Conservation (phyloP, 2,888 invertebrate genomes). For the Dryocosmus kuriphilus region DNA sequence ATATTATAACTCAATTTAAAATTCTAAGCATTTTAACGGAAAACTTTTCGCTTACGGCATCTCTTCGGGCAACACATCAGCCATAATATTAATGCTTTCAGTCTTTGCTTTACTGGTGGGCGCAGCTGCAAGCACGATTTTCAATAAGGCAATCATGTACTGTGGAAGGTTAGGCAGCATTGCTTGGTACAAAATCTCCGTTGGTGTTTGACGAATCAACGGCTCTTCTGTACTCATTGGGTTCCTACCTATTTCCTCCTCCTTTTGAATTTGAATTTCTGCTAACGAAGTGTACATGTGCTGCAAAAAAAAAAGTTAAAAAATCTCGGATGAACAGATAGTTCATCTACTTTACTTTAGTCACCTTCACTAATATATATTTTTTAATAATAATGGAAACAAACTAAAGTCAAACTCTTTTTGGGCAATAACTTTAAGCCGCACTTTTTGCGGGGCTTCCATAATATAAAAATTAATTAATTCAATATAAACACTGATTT, state of each 20-base stretch:
- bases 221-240: conserved; percentile 92
- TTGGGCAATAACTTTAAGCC: too few relatives aligned
- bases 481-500: too few relatives aligned
- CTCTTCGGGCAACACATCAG: conserved; percentile 97
- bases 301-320: conserved; percentile 76
- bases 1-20: not conserved
- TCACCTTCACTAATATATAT: too few relatives aligned
- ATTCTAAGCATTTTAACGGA: not conserved
- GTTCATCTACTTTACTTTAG: too few relatives aligned
- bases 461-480: too few relatives aligned
- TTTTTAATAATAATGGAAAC: too few relatives aligned
- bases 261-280: conserved; percentile 94
- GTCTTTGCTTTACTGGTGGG: conserved; percentile 99
- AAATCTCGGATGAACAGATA: too few relatives aligned
- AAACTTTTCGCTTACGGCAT: conserved; percentile 86
- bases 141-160: conserved; percentile 97
- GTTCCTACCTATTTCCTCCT: conserved; percentile 94
- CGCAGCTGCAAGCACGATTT: conserved; percentile 97
- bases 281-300: conserved; percentile 96
- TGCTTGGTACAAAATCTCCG: conserved; percentile 95
- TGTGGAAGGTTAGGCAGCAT: conserved; percentile 97
- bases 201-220: conserved; percentile 88
- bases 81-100: conserved; percentile 98
- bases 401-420: too few relatives aligned
- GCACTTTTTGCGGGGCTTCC: too few relatives aligned